These are phyloP conservation scores for Rhyzopertha dominica DNA, from an alignment of 1,140 invertebrate genomes.

Conservation along the genomic window DNA sequence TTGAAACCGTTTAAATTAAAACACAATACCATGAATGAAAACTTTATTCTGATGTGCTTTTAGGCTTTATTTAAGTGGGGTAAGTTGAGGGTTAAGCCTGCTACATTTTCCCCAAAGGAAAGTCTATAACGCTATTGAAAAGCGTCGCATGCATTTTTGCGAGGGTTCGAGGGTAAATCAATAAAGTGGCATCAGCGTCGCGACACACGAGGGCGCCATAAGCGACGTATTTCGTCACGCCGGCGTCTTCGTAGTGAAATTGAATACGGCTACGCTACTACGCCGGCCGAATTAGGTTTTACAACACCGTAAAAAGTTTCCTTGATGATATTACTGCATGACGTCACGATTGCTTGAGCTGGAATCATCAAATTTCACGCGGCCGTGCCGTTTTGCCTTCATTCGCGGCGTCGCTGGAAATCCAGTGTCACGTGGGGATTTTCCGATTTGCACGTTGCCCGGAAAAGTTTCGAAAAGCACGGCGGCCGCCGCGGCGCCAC, in stretches of 20 bases:
- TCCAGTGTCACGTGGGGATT: too few relatives aligned
- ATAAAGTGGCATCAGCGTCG: constrained; percentile 6
- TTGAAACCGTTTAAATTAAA: too few relatives aligned
- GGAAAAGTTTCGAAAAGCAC: constrained; percentile 3
- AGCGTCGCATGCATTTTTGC: not conserved
- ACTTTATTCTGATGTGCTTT: too few relatives aligned
- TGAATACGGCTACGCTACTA: not conserved
- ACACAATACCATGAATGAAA: too few relatives aligned
- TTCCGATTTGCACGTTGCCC: constrained; percentile 1
- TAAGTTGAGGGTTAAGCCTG: not conserved
- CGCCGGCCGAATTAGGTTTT: not conserved
- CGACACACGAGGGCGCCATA: constrained; percentile 5
- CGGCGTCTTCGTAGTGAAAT: not conserved
- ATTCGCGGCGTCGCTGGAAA: not conserved
- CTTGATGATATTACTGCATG: not conserved
- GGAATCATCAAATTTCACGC: not conserved
- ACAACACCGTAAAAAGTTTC: not conserved
- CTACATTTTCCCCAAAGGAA: constrained; percentile 5
- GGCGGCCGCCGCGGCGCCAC: not conserved
- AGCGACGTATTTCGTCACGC: constrained; percentile 3
- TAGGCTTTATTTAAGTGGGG: too few relatives aligned
- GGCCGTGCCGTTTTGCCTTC: not conserved
- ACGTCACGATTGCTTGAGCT: not conserved
- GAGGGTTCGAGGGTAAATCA: not conserved
- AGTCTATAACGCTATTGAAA: not conserved